phyloP scores from a whole-genome alignment of 2,888 invertebrate species.

The Acronicta psi region DNA sequence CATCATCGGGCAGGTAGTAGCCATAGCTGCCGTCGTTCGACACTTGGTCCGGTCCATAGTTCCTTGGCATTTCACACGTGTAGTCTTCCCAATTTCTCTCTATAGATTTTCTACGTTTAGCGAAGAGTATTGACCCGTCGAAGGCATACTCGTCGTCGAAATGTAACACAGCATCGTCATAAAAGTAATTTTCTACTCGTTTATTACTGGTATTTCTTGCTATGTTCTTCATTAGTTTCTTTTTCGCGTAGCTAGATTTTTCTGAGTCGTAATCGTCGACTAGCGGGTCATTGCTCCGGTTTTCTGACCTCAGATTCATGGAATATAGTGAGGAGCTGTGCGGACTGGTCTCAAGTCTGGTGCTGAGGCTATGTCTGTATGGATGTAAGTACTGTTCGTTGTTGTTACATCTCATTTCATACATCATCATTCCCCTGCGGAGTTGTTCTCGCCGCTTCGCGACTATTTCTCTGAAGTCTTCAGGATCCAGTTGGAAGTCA shows the following conservation, averaged over 20 bases:
- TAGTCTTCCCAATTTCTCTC: slow-evolving; percentile 79
- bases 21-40: slow-evolving; percentile 85
- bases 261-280: slow-evolving; percentile 86
- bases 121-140: slow-evolving; percentile 84
- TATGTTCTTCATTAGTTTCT: slow-evolving; percentile 84
- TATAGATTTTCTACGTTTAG: slow-evolving; percentile 84
- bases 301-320: slow-evolving; percentile 77
- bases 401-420: slow-evolving; percentile 75
- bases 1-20: slow-evolving; percentile 82
- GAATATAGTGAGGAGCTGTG: slow-evolving; percentile 81
- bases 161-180: slow-evolving; percentile 84
- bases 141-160: slow-evolving; percentile 86
- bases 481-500: slow-evolving; percentile 84
- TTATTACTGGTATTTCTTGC: slow-evolving; percentile 77
- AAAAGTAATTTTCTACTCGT: slow-evolving; percentile 82
- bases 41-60: slow-evolving; percentile 71
- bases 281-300: slow-evolving; percentile 82
- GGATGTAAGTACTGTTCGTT: slow-evolving; percentile 75
- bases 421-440: slow-evolving; percentile 79
- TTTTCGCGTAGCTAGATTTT: slow-evolving; percentile 83
- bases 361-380: slow-evolving; percentile 72
- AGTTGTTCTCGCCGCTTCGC: slow-evolving; percentile 82
- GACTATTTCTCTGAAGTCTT: slow-evolving; percentile 84
- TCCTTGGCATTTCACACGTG: slow-evolving; percentile 72
- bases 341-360: slow-evolving; percentile 71